Conservation (phyloP, 2,888 invertebrate species). For the Podotricha telesiphe region DNA sequence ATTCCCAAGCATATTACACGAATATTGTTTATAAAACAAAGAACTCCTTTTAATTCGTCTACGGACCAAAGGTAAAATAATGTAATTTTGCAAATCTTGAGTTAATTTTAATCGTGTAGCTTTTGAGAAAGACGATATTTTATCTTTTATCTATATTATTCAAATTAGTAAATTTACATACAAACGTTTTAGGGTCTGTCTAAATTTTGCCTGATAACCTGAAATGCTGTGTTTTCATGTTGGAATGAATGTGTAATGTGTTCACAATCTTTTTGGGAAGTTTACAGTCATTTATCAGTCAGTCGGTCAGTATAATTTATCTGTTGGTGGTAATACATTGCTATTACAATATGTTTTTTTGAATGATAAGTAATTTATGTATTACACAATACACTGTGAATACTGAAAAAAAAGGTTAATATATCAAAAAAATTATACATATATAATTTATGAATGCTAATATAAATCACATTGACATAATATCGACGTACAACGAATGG, state of each 20-base stretch:
- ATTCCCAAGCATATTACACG: conserved; percentile 18
- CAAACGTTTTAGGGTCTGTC: not conserved
- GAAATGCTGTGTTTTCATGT: not conserved
- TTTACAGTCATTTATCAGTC: not conserved
- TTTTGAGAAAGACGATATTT: conserved; percentile 1
- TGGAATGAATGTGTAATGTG: not conserved
- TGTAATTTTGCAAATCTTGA: not conserved
- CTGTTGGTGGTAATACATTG: too few species aligned
- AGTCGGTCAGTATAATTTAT: too few species aligned
- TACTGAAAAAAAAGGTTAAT: not conserved
- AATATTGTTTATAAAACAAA: conserved; percentile 13
- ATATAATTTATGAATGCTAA: not conserved
- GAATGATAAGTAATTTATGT: too few species aligned
- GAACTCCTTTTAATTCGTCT: not conserved
- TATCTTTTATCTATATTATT: not conserved
- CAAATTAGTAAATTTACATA: conserved; percentile 11
- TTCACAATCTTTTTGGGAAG: not conserved
- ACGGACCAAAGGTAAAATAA: conserved; percentile 9
- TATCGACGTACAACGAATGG: conserved; percentile 23
- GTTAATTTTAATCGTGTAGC: not conserved
- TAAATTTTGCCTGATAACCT: not conserved
- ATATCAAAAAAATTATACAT: not conserved
- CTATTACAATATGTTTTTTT: not conserved
- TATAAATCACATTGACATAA: conserved; percentile 21
- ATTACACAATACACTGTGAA: not conserved